These are phyloP conservation scores for Aphidius ervi DNA, from an alignment of 1,140 invertebrate species.

Conservation along the genomic window DNA sequence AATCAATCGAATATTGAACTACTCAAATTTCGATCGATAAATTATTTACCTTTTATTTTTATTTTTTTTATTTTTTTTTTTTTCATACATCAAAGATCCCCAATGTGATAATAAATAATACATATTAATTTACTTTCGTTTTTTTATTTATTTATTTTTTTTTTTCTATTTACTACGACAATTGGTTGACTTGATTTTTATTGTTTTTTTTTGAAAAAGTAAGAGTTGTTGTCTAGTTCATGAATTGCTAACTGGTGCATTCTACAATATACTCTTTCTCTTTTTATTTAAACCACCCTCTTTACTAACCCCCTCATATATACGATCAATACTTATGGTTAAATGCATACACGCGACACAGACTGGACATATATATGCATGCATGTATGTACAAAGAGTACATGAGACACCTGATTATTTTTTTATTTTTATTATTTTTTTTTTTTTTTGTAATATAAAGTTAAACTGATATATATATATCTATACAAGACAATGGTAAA, in stretches of 20 bases:
- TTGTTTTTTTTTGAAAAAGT: constrained; percentile 22
- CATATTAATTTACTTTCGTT: too few species aligned
- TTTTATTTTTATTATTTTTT: too few species aligned
- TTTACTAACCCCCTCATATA: constrained; percentile 19
- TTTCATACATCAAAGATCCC: too few species aligned
- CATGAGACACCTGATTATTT: constrained; percentile 23
- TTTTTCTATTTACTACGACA: too few species aligned
- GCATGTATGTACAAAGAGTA: constrained; percentile 8
- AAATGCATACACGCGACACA: constrained; percentile 19
- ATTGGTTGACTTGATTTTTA: too few species aligned
- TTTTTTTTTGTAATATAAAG: not conserved
- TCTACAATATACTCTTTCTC: not conserved
- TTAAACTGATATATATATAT: too few species aligned
- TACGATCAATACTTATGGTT: constrained; percentile 25
- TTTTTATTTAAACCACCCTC: too few species aligned
- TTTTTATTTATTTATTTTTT: too few species aligned
- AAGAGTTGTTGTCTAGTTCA: constrained; percentile 29
- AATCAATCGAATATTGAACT: too few species aligned
- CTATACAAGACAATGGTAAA: not conserved
- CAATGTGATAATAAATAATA: too few species aligned
- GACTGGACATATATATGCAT: constrained; percentile 4
- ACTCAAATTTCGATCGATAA: too few species aligned
- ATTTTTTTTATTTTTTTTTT: not conserved
- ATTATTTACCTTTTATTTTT: too few species aligned
- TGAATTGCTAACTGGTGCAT: constrained; percentile 31